Conservation (phyloP, 1,140 invertebrate species). For the Globodera rostochiensis region DNA sequence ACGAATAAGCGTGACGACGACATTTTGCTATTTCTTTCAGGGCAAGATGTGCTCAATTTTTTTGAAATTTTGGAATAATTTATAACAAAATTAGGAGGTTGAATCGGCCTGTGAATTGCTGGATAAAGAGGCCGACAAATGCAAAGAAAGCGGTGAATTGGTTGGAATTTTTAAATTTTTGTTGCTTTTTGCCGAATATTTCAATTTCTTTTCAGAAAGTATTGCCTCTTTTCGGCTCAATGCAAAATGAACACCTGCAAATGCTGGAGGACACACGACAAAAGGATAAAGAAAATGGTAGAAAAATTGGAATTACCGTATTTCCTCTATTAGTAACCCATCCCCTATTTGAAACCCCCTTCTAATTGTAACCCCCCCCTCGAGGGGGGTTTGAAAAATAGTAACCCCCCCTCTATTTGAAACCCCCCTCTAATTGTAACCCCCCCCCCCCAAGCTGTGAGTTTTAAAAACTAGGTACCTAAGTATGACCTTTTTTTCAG, state of each 20-base stretch:
- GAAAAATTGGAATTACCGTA: too few species aligned
- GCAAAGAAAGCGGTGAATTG: slow-evolving; percentile 80
- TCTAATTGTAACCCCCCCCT: too few species aligned
- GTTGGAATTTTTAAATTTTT: slow-evolving; percentile 75
- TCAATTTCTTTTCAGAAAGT: background rate
- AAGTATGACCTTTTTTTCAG: too few species aligned
- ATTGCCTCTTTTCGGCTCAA: background rate
- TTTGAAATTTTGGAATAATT: background rate
- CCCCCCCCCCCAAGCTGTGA: too few species aligned
- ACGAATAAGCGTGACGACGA: slow-evolving; percentile 76
- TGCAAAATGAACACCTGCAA: background rate
- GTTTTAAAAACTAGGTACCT: too few species aligned
- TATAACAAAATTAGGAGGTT: slow-evolving; percentile 73
- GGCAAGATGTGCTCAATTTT: slow-evolving; percentile 71
- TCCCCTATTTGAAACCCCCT: too few species aligned
- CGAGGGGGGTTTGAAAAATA: too few species aligned
- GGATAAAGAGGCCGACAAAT: background rate
- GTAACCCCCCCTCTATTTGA: too few species aligned
- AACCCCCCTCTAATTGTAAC: too few species aligned
- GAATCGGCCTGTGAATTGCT: slow-evolving; percentile 72
- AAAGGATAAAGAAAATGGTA: too few species aligned
- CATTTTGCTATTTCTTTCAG: slow-evolving; percentile 79
- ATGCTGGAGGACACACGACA: background rate
- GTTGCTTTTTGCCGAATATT: background rate
- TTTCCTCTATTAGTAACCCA: too few species aligned